These are phyloP conservation scores for Sitobion miscanthi DNA, from an alignment of 1,140 invertebrate species.

Conservation along the genomic window DNA sequence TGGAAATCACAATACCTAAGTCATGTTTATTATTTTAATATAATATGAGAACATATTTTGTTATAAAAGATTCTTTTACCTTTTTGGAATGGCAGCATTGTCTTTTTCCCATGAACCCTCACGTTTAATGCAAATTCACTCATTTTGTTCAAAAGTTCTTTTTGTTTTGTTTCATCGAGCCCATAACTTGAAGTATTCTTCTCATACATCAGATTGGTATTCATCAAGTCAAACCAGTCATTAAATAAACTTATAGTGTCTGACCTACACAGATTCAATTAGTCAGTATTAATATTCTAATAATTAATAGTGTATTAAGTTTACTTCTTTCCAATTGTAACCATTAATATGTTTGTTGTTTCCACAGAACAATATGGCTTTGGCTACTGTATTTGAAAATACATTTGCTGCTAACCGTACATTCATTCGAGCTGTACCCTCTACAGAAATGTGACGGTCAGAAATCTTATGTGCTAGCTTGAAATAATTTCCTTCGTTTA, in stretches of 20 bases:
- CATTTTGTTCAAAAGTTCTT: not conserved
- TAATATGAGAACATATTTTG: not conserved
- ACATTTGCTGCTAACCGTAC: not conserved
- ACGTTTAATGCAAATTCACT: not conserved
- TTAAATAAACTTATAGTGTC: not conserved
- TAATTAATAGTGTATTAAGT: not conserved
- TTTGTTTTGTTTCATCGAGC: not conserved
- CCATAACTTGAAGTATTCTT: not conserved
- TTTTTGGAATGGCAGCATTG: conserved; percentile 1
- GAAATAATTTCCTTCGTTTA: not conserved
- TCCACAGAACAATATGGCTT: not conserved
- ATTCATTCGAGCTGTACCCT: not conserved
- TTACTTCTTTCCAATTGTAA: not conserved
- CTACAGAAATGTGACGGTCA: not conserved
- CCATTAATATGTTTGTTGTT: not conserved
- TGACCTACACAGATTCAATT: not conserved
- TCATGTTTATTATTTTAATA: not conserved
- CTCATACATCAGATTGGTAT: not conserved
- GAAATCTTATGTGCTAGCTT: not conserved
- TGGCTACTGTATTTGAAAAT: not conserved
- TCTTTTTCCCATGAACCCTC: not conserved
- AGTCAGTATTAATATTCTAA: not conserved
- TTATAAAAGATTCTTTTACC: not conserved
- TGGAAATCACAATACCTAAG: not conserved
- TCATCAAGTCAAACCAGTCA: not conserved